phyloP scores from a whole-genome alignment of 2,888 invertebrate genomes.

The Drosophila flavopinicola region DNA sequence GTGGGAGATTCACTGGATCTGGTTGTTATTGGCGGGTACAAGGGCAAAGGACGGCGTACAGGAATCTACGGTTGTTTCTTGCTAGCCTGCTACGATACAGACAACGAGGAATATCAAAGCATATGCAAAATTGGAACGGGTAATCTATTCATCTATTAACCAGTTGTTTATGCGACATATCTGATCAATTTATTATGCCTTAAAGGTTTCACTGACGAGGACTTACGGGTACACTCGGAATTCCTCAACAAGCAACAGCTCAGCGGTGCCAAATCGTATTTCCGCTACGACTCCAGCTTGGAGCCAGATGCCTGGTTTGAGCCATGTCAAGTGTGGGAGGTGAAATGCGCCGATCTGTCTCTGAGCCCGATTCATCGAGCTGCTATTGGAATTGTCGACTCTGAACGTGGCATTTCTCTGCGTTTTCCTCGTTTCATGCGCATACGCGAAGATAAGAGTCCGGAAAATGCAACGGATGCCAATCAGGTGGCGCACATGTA shows the following conservation, averaged over 20 bases:
- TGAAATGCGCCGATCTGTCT: slow-evolving; percentile 98
- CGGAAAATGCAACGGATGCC: slow-evolving; percentile 96
- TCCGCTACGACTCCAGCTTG: slow-evolving; percentile 89
- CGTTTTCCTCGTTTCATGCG: slow-evolving; percentile 96
- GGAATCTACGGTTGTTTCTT: slow-evolving; percentile 98
- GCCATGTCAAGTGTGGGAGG: slow-evolving; percentile 96
- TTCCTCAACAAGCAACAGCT: slow-evolving; percentile 91
- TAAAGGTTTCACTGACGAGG: slow-evolving; percentile 98
- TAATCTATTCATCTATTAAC: slow-evolving; percentile 25
- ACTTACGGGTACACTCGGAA: slow-evolving; percentile 90
- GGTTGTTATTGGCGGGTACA: slow-evolving; percentile 97
- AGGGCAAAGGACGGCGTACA: slow-evolving; percentile 96
- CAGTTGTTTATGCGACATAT: rapidly evolving
- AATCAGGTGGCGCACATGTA: slow-evolving; percentile 96
- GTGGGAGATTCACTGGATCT: slow-evolving; percentile 98
- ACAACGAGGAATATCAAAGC: slow-evolving; percentile 95
- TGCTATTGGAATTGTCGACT: slow-evolving; percentile 93
- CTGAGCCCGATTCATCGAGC: slow-evolving; percentile 97
- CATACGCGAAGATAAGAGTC: slow-evolving; percentile 94
- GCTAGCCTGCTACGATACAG: slow-evolving; percentile 95
- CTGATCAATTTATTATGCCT: too few species aligned
- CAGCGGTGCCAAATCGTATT: slow-evolving; percentile 90
- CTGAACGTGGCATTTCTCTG: slow-evolving; percentile 96
- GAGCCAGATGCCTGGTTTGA: slow-evolving; percentile 96
- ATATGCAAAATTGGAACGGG: slow-evolving; percentile 91